Base-by-base conservation (phyloP, 1,140 invertebrate species). In the Streblospio benedicti region DNA sequence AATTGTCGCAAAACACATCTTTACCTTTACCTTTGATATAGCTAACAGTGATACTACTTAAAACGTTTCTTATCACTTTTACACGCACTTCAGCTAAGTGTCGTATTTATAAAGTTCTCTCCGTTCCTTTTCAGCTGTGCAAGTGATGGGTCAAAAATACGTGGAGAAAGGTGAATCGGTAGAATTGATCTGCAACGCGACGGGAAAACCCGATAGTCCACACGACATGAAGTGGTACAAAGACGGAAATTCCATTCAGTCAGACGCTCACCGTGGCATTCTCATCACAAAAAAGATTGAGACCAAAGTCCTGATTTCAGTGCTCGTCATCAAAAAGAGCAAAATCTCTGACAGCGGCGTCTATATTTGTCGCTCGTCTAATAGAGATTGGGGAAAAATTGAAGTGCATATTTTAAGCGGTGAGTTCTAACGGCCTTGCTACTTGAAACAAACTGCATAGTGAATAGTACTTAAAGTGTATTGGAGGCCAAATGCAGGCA, bases 151-250 rank as follows among this genome's bases (percentile, higher is more conserved):
- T 0, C 65, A 65, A 9, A 62, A 71, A 31, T 73, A 64, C 52
- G 65, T 71, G 31, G 70, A 71, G 43, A 59, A 52, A 18, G 71
- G 71, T 6, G 63, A 67, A 14, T 54, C 57, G 23, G 62, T 71
- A 14, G 43, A 65, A 23, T 60, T 73, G 16, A 41, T 67, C 31
- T 73, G 71, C 54, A 73, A 71, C 49, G 66, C 70, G 1, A 71
- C 68, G 0, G 71, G 70, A 9, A 65, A 62, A 20, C 57, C 62
- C 12, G 68, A 69, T 23, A 64, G 69, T 3, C 69, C 71, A 14
- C 68, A 69, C n/a, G 67, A 73, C 57, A 57, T 73, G 2, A 67
- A 70, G 44, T 73, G 71, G 71, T 73, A 70, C 62, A 69, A 67
- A 50, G 60, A 70, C 45, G 69, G 69, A 0, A 54, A 67, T 47